These are phyloP conservation scores for Agraylea sexmaculata DNA, from an alignment of 1,140 invertebrate genomes.

Conservation along the genomic window DNA sequence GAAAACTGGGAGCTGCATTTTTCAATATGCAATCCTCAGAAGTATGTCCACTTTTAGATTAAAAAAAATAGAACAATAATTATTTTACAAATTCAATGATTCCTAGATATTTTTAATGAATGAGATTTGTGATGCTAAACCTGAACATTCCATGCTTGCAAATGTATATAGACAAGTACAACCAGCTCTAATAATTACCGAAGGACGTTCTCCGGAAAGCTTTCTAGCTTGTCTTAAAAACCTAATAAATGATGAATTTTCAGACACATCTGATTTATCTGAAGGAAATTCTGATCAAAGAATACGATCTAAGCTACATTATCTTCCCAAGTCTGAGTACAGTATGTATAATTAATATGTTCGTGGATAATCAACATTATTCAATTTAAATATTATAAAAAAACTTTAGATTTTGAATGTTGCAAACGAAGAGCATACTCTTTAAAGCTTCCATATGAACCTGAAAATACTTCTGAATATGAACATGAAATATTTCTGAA, in stretches of 20 bases:
- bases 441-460: constrained; percentile 48
- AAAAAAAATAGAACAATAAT: not conserved
- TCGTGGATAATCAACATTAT: constrained; percentile 1
- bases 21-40: constrained; percentile 53
- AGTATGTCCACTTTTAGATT: constrained; percentile 25
- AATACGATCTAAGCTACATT: constrained; percentile 32
- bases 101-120: no score
- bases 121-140: constrained; percentile 46
- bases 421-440: constrained; percentile 48
- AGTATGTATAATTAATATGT: constrained; percentile 29
- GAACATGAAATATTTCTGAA: constrained; percentile 53
- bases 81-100: not conserved
- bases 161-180: constrained; percentile 49
- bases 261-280: constrained; percentile 24
- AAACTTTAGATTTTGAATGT: constrained; percentile 42
- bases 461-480: constrained; percentile 40
- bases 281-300: constrained; percentile 23
- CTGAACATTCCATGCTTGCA: constrained; percentile 45
- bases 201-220: constrained; percentile 35
- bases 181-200: constrained; percentile 45
- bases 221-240: constrained; percentile 31
- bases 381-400: constrained; percentile 10
- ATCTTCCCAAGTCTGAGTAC: constrained; percentile 45
- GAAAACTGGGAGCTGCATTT: constrained; percentile 52
- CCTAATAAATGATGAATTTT: constrained; percentile 29